Evolutionary conservation across 2,113 vertebrate genomes (phyloP).

Genomic region (Oreochromis tanganicae): DNA sequence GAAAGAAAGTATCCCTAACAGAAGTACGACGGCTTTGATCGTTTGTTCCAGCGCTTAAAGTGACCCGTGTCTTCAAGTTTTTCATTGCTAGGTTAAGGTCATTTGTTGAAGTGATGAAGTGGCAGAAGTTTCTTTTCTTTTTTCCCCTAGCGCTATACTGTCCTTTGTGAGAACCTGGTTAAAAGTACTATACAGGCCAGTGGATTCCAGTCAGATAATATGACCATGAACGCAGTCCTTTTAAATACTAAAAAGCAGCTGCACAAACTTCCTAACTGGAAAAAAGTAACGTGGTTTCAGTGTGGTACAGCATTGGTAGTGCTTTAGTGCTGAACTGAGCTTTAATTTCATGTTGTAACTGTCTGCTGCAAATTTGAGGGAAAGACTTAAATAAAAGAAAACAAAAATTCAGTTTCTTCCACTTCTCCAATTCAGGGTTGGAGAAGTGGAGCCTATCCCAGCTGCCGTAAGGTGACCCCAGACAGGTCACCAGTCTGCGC

Average conservation of each 20-base stretch:
- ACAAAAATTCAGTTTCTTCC: not conserved
- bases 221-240: not conserved
- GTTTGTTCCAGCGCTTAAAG: not conserved
- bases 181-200: not conserved
- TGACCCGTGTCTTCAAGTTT: not conserved
- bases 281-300: not conserved
- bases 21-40: not conserved
- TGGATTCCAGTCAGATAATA: not conserved
- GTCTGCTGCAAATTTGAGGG: not conserved
- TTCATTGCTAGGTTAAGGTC: not conserved
- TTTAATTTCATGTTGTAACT: not conserved
- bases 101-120: not conserved
- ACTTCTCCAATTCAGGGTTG: not conserved
- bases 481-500: not conserved
- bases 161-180: not conserved
- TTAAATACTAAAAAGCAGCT: not conserved
- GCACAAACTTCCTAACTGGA: not conserved
- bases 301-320: not conserved
- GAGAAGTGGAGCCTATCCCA: not conserved
- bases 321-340: not conserved
- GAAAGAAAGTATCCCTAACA: not conserved
- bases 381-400: not conserved
- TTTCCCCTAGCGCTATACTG: fast-evolving
- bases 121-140: not conserved
- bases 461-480: not conserved